Conservation (phyloP, 1,140 invertebrate genomes). For the Diorhabda sublineata region DNA sequence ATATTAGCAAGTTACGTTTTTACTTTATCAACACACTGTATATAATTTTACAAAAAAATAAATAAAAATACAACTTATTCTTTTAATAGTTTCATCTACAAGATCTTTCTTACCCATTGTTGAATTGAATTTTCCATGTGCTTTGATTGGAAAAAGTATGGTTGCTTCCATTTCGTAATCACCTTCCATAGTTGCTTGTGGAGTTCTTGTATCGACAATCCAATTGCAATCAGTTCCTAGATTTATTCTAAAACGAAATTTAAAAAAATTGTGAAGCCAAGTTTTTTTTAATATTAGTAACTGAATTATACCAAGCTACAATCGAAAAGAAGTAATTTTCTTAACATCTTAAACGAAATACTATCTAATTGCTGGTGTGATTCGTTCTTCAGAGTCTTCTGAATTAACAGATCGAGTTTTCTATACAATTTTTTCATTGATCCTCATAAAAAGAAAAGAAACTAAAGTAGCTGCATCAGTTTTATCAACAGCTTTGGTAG, state of each 20-base stretch:
- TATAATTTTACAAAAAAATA: too few relatives aligned
- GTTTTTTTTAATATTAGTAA: not conserved
- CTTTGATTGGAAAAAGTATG: constrained; percentile 28
- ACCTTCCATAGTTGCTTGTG: constrained; percentile 21
- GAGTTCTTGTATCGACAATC: constrained; percentile 18
- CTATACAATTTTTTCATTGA: too few relatives aligned
- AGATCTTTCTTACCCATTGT: constrained; percentile 20
- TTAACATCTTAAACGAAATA: too few relatives aligned
- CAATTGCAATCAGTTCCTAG: constrained; percentile 17
- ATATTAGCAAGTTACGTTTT: too few relatives aligned
- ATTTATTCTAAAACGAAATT: constrained; percentile 17
- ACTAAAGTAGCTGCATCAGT: too few relatives aligned
- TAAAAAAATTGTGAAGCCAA: not conserved
- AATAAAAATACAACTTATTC: not conserved
- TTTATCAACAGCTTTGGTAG: too few relatives aligned
- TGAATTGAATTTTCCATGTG: constrained; percentile 26
- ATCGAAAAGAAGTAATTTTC: not conserved
- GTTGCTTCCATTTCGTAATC: constrained; percentile 26
- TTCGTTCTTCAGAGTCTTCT: too few relatives aligned
- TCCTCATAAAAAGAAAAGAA: too few relatives aligned
- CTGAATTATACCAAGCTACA: not conserved
- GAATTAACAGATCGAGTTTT: too few relatives aligned
- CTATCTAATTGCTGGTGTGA: too few relatives aligned
- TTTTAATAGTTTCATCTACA: not conserved
- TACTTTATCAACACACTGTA: too few relatives aligned